These are phyloP conservation scores for Macquaria ambigua DNA, from an alignment of 2,113 vertebrate genomes.

Conservation along the genomic window DNA sequence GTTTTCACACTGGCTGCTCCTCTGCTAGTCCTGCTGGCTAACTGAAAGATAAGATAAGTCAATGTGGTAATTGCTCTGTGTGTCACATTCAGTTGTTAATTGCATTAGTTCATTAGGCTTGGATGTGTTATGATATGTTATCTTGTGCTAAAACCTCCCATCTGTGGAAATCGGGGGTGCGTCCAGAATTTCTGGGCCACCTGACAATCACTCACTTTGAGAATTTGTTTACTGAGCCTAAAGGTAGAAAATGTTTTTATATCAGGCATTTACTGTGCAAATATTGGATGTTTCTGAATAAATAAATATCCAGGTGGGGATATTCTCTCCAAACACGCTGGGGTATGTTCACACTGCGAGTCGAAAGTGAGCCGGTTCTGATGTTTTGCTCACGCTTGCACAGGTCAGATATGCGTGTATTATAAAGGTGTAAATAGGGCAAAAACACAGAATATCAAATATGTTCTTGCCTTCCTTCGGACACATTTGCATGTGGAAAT, in stretches of 20 bases:
- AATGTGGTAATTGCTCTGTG: background rate
- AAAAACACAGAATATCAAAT: background rate
- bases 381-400: background rate
- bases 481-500: background rate
- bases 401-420: background rate
- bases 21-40: background rate
- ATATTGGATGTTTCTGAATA: constrained; percentile 16
- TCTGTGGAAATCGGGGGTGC: background rate
- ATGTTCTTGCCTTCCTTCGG: background rate
- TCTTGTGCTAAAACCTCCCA: background rate
- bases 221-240: background rate
- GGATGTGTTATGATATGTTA: background rate
- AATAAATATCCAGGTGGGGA: background rate
- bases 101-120: background rate
- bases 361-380: background rate
- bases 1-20: background rate
- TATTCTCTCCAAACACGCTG: background rate
- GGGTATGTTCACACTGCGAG: background rate
- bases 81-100: constrained; percentile 8
- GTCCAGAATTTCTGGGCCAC: constrained; percentile 11
- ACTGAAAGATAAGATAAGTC: background rate
- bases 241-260: constrained; percentile 27
- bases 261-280: background rate
- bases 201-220: constrained; percentile 13
- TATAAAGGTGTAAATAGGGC: background rate